Base-by-base conservation (phyloP, 2,888 invertebrate species). In the Odontocolon sp. region DNA sequence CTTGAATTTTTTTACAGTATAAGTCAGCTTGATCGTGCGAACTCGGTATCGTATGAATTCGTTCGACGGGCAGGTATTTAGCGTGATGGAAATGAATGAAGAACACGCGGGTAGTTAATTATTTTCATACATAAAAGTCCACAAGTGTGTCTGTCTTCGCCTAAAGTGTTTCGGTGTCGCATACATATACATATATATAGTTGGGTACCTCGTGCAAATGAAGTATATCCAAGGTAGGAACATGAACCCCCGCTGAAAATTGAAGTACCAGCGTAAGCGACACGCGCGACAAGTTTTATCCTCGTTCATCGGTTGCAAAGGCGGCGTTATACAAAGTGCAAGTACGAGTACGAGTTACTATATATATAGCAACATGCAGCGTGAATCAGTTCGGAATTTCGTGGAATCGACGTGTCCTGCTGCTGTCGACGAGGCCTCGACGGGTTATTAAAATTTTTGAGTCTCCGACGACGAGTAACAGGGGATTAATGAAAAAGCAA, bases 391-490 rank as follows among this genome's bases (percentile, higher is more conserved):
- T 66, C 45, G 52, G 33, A 14, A 28, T 61, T 77, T 79, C 77
- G 50, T 42, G 69, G 77, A 77, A 79, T 50, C 72, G 72, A 77
- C 16, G 38, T 38, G 11, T 38, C 14, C 63, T 26, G 66, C 42
- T 42, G 33, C 40, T 9, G 45, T 54, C 54, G 68, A 72, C 63
- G 68, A 54, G 68, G 38, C 16, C 56, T 63, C 52, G 50, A 64
- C 45, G 64, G 45, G 71, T 36, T 77, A 79, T 77, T 77, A 79
- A 79, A 77, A 77, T 69, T 73, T 72, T 54, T 64, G 31, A 23
- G 38, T 38, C 45, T 26, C 23, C 21, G 52, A 63, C 63, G 52
- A 57, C 40, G 57, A 21, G 9, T 33, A 21, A 45, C 11, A 11
- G 50, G 40, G 40, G 40, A 5, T 50, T 28, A 33, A 64, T 36